Base-by-base conservation (phyloP, 2,888 invertebrate genomes). In the Lobophora halterata region DNA sequence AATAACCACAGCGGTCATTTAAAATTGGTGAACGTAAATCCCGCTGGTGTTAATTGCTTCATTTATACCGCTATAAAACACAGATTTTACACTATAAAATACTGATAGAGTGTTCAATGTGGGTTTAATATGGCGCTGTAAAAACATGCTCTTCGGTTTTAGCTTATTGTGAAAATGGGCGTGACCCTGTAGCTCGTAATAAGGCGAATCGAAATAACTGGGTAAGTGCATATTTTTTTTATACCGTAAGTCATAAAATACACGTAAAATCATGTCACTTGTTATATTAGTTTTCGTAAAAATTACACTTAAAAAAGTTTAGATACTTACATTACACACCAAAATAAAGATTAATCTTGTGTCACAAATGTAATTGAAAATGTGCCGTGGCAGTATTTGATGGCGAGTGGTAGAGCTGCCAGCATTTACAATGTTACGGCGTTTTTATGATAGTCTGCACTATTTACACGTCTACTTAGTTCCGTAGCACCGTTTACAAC, bases 61-160 rank as follows among this genome's bases (percentile, higher is more conserved):
- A 67, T 65, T 66, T 63, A 63, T 58, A 39, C 52, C 38, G 49
- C 59, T 53, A 62, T 66, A 65, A 69, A 62, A 56, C 58, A 58
- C 58, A 58, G 61, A 66, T 70, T 69, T 66, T 49, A 59, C 61
- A 61, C 56, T 61, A 53, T 49, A 46, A 58, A 51, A 36, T 42
- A 43, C 39, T 45, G 49, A 52, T 48, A 52, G n/a, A n/a, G 32
- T 42, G 36, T 45, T 42, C 21, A 29, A 28, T 46, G 40, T 34
- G 39, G 56, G 55, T 65, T 65, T 65, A 61, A 65, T 62, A 52
- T 36, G 55, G 27, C 35, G 39, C 46, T 58, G 61, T 57, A 63
- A 59, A 61, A 61, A 55, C 48, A 55, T 59, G 55, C 64, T 59
- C 49, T 45, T 24, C 1, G 29, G n/a, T 31, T 31, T 9, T 19